These are phyloP conservation scores for Coptodon bakossiorum DNA, from an alignment of 2,113 vertebrate genomes.

Conservation along the genomic window DNA sequence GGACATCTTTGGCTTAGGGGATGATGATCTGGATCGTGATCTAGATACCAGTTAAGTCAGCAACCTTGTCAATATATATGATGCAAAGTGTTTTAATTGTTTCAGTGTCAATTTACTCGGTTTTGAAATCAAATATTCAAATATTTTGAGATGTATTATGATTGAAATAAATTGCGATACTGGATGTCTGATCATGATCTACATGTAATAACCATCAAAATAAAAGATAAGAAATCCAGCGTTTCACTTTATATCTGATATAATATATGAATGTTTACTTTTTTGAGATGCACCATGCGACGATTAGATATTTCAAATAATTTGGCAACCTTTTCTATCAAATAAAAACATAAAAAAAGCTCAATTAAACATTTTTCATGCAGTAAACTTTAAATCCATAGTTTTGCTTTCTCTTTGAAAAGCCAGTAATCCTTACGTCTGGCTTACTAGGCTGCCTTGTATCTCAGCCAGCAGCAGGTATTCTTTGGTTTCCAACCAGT, in stretches of 20 bases:
- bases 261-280: neutral
- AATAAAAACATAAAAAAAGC: neutral
- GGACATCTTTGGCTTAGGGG: neutral
- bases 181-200: neutral
- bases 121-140: neutral
- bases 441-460: neutral
- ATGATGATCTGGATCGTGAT: neutral
- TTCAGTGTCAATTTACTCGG: neutral
- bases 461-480: conserved; percentile 14
- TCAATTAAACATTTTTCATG: neutral
- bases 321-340: neutral
- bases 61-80: neutral
- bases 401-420: neutral
- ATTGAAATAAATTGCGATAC: neutral
- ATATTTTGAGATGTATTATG: neutral
- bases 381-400: conserved; percentile 6
- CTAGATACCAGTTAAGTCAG: neutral
- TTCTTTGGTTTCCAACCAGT: conserved; percentile 10
- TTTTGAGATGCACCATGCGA: neutral
- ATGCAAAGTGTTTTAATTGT: neutral
- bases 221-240: neutral
- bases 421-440: neutral
- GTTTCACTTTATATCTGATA: neutral
- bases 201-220: neutral
- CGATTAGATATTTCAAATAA: neutral